These are phyloP conservation scores for Drosophila santomea DNA, from an alignment of 1,140 invertebrate genomes.

Conservation along the genomic window DNA sequence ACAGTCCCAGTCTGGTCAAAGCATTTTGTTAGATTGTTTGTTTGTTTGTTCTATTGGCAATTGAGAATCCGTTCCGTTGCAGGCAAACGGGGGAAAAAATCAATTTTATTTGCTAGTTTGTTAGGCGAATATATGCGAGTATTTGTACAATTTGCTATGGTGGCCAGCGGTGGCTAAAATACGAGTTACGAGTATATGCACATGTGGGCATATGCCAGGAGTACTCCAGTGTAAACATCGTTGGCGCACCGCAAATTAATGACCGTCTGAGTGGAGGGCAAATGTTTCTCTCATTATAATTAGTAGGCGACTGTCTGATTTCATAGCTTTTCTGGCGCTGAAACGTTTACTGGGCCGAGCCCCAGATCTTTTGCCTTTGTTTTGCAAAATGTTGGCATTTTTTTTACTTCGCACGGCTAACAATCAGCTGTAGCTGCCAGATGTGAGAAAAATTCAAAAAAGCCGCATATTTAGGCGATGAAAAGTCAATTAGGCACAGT, in stretches of 20 bases:
- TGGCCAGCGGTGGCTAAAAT: too few species aligned
- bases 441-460: conserved; percentile 19
- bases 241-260: conserved; percentile 26
- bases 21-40: conserved; percentile 18
- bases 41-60: conserved; percentile 48
- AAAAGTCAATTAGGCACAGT: conserved; percentile 26
- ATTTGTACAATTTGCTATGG: conserved; percentile 8
- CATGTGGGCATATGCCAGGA: conserved; percentile 5
- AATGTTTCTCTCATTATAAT: conserved; percentile 62
- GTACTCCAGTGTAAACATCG: conserved; percentile 31
- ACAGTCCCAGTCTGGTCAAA: conserved; percentile 19
- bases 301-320: conserved; percentile 45
- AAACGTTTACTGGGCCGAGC: conserved; percentile 32
- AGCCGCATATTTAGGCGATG: conserved; percentile 15
- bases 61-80: conserved; percentile 14
- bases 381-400: conserved; percentile 35
- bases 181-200: background rate
- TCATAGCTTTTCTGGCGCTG: background rate
- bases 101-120: conserved; percentile 40
- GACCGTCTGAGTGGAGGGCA: conserved; percentile 37
- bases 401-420: conserved; percentile 33
- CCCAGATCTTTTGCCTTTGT: conserved; percentile 37
- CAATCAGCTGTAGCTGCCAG: conserved; percentile 45
- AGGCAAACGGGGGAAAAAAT: conserved; percentile 20
- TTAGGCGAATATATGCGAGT: conserved; percentile 7